Percentiles rank a stretch among this genome's conserved stretches.
phyloP scores from a whole-genome alignment of 2,797 vertebrate species.

The Microchirus variegatus region DNA sequence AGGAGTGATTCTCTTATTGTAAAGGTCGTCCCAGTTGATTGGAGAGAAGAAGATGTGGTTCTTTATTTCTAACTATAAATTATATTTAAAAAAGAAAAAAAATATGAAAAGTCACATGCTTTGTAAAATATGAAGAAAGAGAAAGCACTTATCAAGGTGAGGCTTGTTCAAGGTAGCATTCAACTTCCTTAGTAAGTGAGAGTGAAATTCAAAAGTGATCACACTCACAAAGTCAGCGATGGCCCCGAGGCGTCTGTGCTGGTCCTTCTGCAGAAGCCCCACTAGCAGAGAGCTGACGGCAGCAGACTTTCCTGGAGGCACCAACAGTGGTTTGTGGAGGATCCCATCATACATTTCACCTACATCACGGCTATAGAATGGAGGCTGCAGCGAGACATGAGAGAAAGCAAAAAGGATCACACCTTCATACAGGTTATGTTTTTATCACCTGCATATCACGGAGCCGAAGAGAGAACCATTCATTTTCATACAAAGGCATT shows the following conservation, averaged over 20 bases:
- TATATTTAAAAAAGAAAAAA: slow-evolving; percentile 30
- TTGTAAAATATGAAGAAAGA: too few species aligned
- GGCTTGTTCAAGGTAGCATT: too few species aligned
- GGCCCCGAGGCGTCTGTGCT: slow-evolving; percentile 89
- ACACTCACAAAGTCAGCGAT: slow-evolving; percentile 93
- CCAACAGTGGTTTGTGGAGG: slow-evolving; percentile 88
- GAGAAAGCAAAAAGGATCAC: too few species aligned
- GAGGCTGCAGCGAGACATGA: slow-evolving; percentile 81
- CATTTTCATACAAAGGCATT: too few species aligned
- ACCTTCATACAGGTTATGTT: too few species aligned
- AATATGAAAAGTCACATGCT: background rate
- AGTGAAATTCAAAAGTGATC: background rate
- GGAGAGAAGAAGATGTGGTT: slow-evolving; percentile 92
- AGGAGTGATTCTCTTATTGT: slow-evolving; percentile 94
- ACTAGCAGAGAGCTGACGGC: slow-evolving; percentile 88
- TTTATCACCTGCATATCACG: too few species aligned
- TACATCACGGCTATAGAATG: slow-evolving; percentile 93
- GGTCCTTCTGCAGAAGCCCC: slow-evolving; percentile 95
- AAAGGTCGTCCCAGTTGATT: slow-evolving; percentile 98
- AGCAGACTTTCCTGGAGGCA: slow-evolving; percentile 90
- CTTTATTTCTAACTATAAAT: slow-evolving; percentile 92
- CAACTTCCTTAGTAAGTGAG: background rate
- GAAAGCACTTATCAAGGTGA: too few species aligned
- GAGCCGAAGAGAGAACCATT: too few species aligned
- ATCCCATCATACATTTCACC: slow-evolving; percentile 98